Evolutionary conservation across 2,797 vertebrate genomes (phyloP).

Genomic region (Protonibea diacanthus): DNA sequence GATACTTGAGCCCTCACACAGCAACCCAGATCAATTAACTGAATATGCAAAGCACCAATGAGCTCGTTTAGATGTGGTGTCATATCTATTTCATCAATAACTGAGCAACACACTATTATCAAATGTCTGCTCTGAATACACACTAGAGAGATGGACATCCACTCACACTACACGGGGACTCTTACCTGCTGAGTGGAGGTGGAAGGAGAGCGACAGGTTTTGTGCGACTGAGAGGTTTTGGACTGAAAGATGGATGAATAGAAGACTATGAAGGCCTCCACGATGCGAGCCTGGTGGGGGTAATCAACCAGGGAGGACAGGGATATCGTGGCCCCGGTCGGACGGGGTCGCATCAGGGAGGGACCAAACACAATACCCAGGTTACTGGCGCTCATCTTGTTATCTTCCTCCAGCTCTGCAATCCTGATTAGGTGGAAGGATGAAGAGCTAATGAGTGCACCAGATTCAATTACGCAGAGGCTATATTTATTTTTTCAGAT

Average conservation of each 20-base stretch:
- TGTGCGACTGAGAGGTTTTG: constrained; percentile 56
- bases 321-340: constrained; percentile 94
- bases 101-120: no score
- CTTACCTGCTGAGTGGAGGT: constrained; percentile 72
- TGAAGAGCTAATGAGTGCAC: neutral
- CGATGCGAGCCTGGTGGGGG: constrained; percentile 94
- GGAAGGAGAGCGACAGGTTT: constrained; percentile 45
- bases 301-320: constrained; percentile 98
- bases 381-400: constrained; percentile 97
- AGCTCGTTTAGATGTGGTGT: no score
- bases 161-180: neutral
- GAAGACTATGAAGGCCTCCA: constrained; percentile 94
- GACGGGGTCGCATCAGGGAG: constrained; percentile 94
- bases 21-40: neutral
- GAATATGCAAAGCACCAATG: no score
- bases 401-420: constrained; percentile 92
- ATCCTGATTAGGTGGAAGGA: constrained; percentile 82
- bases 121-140: neutral
- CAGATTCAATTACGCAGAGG: fast-evolving
- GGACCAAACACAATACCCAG: constrained; percentile 97
- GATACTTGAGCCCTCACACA: neutral
- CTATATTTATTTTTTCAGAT: neutral
- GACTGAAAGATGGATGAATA: constrained; percentile 89
- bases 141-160: neutral
- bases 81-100: no score